These are phyloP conservation scores for Anthopleura sola DNA, from an alignment of 64 coral and sea anemone species.

Conservation along the genomic window DNA sequence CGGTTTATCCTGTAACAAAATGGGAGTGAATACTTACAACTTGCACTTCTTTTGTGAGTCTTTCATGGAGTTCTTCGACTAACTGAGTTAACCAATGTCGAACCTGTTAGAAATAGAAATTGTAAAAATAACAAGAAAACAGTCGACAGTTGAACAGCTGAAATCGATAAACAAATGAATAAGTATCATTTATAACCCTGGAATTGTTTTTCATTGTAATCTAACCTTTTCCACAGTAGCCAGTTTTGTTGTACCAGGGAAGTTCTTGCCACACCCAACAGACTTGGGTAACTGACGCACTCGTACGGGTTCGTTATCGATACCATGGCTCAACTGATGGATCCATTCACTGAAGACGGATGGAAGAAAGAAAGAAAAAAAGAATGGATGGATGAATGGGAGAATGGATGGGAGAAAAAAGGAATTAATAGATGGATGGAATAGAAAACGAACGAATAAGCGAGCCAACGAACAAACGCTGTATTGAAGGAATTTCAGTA, in stretches of 20 bases:
- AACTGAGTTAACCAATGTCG: conserved; percentile 75
- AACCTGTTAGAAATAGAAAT: conserved; percentile 49
- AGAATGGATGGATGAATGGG: background rate
- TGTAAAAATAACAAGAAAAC: too few relatives aligned
- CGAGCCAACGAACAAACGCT: too few relatives aligned
- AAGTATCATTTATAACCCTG: too few relatives aligned
- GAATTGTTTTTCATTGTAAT: too few relatives aligned
- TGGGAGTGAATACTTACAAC: conserved; percentile 35
- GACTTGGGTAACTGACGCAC: conserved; percentile 85
- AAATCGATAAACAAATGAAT: too few relatives aligned
- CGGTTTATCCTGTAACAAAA: too few relatives aligned
- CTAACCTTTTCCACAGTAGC: conserved; percentile 64
- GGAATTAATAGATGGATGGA: too few relatives aligned
- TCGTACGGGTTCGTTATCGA: conserved; percentile 79
- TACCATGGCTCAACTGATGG: conserved; percentile 64
- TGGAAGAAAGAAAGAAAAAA: background rate
- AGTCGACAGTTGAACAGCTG: too few relatives aligned
- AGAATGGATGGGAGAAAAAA: too few relatives aligned
- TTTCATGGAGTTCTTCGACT: conserved; percentile 77
- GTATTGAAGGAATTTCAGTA: too few relatives aligned
- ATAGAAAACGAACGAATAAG: too few relatives aligned
- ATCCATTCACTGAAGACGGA: conserved; percentile 53
- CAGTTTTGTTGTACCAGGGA: conserved; percentile 87
- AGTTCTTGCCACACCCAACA: conserved; percentile 81
- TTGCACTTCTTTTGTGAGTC: conserved; percentile 77